These are phyloP conservation scores for Cryptosula pallasiana DNA, from an alignment of 2,888 invertebrate species.

Conservation along the genomic window DNA sequence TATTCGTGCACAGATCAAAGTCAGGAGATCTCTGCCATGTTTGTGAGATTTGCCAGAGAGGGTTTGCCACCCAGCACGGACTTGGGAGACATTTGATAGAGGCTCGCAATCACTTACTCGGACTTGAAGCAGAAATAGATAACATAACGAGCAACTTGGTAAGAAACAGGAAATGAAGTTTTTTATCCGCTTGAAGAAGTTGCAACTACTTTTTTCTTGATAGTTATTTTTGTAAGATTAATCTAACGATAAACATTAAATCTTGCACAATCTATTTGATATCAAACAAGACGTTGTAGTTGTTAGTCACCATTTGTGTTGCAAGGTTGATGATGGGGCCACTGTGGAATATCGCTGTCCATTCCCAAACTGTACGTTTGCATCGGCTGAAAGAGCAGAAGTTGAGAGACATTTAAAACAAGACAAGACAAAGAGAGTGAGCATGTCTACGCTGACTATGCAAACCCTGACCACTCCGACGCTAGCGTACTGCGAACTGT, in stretches of 20 bases:
- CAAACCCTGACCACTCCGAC: background rate
- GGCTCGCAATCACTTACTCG: no score
- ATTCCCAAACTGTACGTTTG: background rate
- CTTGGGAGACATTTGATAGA: background rate
- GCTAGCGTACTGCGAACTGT: background rate
- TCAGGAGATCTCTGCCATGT: background rate
- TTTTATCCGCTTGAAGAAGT: no score
- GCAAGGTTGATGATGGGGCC: no score
- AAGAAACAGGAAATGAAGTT: no score
- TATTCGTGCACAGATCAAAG: background rate
- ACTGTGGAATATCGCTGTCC: background rate
- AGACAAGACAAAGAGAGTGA: background rate
- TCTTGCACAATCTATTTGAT: no score
- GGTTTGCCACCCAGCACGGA: background rate
- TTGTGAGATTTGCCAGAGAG: background rate
- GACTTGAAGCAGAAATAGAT: background rate
- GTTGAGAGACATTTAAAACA: slow-evolving; percentile 4
- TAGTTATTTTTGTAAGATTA: no score
- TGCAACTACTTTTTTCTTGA: background rate
- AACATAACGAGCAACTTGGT: no score
- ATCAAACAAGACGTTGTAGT: no score
- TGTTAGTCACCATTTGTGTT: no score
- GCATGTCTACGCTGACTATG: background rate
- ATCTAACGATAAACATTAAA: no score
- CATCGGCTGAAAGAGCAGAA: background rate